Conservation (phyloP, 2,888 invertebrate genomes). For the Phyllotreta cruciferae region DNA sequence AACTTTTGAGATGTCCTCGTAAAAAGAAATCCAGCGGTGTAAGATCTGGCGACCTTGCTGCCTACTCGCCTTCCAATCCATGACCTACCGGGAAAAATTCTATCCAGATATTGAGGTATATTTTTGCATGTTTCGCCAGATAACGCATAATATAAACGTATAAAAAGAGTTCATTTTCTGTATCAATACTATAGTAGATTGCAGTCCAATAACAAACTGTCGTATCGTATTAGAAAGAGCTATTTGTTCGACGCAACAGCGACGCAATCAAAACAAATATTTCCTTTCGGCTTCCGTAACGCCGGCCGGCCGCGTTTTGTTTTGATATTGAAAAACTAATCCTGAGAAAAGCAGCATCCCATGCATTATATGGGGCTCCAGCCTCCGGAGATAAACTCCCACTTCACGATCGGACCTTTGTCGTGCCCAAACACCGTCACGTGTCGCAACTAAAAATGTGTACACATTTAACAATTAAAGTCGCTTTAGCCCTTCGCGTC, state of each 20-base stretch:
- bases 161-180: no score
- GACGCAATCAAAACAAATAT: constrained; percentile 33
- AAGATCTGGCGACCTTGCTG: no score
- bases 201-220: constrained; percentile 10
- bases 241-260: constrained; percentile 24
- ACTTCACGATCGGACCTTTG: constrained; percentile 33
- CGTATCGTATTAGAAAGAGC: constrained; percentile 19
- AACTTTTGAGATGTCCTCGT: no score
- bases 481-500: constrained; percentile 49
- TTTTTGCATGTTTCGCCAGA: neutral
- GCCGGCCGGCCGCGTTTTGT: constrained; percentile 24
- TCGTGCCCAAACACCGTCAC: constrained; percentile 48
- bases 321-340: constrained; percentile 38
- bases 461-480: constrained; percentile 53
- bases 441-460: constrained; percentile 50
- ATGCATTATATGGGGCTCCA: constrained; percentile 19
- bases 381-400: constrained; percentile 31
- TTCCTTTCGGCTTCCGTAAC: constrained; percentile 22
- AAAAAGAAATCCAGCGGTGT: no score
- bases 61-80: no score
- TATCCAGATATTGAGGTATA: no score
- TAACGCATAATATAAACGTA: neutral
- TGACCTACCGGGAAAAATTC: no score
- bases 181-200: neutral
- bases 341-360: constrained; percentile 36